phyloP scores from a whole-genome alignment of 2,113 vertebrate genomes.

The Alexandromys fortis region DNA sequence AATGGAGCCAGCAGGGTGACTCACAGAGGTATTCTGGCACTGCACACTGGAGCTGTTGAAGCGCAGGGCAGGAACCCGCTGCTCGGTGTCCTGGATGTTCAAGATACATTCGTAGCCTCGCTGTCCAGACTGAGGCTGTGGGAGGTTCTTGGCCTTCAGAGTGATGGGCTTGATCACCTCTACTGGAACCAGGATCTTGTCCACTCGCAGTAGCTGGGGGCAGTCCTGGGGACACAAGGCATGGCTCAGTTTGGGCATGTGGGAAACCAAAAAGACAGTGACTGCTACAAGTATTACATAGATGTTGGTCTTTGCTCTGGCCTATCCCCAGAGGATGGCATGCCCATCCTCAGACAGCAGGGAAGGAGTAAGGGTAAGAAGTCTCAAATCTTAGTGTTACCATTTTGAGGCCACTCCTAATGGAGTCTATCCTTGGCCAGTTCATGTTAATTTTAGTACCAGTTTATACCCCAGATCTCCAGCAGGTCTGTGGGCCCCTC shows the following conservation, averaged over 20 bases:
- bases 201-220: conserved; percentile 94
- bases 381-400: neutral
- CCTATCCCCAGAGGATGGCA: rapidly evolving
- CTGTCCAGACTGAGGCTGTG: conserved; percentile 98
- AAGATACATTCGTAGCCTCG: conserved; percentile 96
- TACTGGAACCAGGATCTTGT: conserved; percentile 96
- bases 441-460: neutral
- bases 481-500: neutral
- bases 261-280: neutral
- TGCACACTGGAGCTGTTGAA: conserved; percentile 99
- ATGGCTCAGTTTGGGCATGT: neutral
- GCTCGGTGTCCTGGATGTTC: conserved; percentile 94
- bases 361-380: neutral
- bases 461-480: neutral
- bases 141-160: conserved; percentile 96
- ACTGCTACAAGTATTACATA: rapidly evolving
- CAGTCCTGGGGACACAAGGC: conserved; percentile 89
- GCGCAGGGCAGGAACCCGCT: conserved; percentile 94
- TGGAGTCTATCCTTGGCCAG: neutral
- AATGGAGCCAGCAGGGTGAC: conserved; percentile 45
- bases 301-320: neutral
- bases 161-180: conserved; percentile 98
- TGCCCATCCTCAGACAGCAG: no score
- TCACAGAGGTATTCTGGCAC: conserved; percentile 99
- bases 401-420: neutral